These are phyloP conservation scores for Penelope pileata DNA, from an alignment of 2,113 vertebrate genomes.

Conservation along the genomic window DNA sequence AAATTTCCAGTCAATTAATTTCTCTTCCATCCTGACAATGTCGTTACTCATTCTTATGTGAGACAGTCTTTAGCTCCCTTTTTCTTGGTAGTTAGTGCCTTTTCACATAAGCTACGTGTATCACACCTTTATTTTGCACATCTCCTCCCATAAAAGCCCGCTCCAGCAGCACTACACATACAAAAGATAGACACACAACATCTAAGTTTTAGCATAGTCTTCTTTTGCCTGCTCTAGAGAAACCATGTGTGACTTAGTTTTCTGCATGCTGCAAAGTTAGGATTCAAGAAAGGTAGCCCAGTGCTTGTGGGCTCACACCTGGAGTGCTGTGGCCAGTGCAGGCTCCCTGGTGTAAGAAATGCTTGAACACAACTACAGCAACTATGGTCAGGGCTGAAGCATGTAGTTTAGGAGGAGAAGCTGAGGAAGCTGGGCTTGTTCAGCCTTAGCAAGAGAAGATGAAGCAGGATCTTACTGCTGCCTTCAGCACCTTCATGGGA, in stretches of 20 bases:
- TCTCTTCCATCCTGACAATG: neutral
- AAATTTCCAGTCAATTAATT: neutral
- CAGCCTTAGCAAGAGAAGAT: neutral
- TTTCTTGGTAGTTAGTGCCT: neutral
- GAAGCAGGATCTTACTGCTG: too few species aligned
- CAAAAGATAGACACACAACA: neutral
- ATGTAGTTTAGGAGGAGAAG: neutral
- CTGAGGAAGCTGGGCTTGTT: neutral
- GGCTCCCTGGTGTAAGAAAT: neutral
- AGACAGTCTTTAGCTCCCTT: accelerated
- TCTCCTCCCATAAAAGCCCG: neutral
- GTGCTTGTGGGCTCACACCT: neutral
- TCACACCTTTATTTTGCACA: neutral
- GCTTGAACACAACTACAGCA: neutral
- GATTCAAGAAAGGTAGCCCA: neutral
- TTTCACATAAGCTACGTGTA: neutral
- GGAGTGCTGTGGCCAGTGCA: neutral
- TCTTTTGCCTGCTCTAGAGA: neutral
- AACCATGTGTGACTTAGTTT: neutral
- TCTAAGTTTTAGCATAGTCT: neutral
- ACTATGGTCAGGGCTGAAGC: neutral
- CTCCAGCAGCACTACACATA: neutral
- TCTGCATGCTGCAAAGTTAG: neutral
- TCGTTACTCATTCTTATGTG: neutral
- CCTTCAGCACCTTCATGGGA: neutral